Evolutionary conservation across 1,140 invertebrate species (phyloP).

Genomic region (Trachymyrmex septentrionalis): DNA sequence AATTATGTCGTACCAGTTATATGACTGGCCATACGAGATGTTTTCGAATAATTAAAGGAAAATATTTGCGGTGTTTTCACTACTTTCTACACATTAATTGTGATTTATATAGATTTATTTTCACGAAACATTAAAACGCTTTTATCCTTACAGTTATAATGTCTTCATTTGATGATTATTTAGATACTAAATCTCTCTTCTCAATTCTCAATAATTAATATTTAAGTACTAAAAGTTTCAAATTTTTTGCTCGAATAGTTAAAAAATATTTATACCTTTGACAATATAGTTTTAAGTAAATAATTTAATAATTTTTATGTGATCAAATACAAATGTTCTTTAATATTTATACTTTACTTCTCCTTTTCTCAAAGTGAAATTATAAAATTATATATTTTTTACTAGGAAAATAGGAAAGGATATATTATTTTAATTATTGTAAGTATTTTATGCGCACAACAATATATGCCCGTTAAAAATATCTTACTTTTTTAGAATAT

Average conservation of each 20-base stretch:
- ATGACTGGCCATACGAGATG: conserved; percentile 40
- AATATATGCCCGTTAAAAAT: not conserved
- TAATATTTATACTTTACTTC: not conserved
- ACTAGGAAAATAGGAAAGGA: not conserved
- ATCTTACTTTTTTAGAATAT: not conserved
- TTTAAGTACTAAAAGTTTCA: not conserved
- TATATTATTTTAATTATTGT: conserved; percentile 31
- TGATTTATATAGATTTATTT: conserved; percentile 17
- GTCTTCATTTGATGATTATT: not conserved
- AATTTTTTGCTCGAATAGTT: not conserved
- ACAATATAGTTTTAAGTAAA: not conserved
- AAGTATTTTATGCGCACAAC: not conserved
- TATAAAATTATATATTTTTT: conserved; percentile 19
- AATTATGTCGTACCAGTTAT: conserved; percentile 60
- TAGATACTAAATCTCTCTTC: not conserved
- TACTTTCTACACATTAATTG: not conserved
- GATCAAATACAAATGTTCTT: not conserved
- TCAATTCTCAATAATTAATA: not conserved
- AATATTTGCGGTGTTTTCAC: conserved; percentile 44
- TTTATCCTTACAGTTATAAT: not conserved
- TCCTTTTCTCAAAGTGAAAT: not conserved
- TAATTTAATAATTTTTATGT: not conserved
- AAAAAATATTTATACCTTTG: not conserved
- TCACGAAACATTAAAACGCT: not conserved
- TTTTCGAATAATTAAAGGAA: conserved; percentile 63